Conservation (phyloP, 1,140 invertebrate genomes). For the Phymorhynchus buccinoides region DNA sequence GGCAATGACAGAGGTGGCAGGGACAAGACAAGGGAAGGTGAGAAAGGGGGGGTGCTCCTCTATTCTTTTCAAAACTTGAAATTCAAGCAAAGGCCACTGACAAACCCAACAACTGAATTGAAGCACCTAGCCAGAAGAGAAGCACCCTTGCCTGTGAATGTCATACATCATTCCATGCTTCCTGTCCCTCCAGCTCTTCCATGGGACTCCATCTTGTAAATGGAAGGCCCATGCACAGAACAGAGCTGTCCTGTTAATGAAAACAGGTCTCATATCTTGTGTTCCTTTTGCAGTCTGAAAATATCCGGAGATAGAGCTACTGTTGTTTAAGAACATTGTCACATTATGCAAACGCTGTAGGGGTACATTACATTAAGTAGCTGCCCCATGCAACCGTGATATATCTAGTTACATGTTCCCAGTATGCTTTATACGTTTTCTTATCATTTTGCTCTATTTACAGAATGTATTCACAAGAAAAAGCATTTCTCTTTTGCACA, state of each 20-base stretch:
- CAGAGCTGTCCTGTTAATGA: too few species aligned
- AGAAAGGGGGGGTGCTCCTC: too few species aligned
- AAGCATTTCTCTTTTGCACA: background rate
- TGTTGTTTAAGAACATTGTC: background rate
- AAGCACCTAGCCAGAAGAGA: too few species aligned
- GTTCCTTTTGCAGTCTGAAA: background rate
- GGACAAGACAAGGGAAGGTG: too few species aligned
- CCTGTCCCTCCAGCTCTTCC: background rate
- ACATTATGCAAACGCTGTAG: conserved; percentile 3
- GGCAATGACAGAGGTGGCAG: too few species aligned
- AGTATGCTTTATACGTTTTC: background rate
- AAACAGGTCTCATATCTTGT: too few species aligned
- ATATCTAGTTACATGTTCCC: background rate
- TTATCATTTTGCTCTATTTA: background rate
- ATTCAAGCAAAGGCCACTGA: too few species aligned
- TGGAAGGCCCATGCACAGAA: too few species aligned
- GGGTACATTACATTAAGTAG: conserved; percentile 14
- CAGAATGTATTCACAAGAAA: background rate
- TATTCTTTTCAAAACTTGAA: too few species aligned
- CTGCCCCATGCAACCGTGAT: conserved; percentile 20
- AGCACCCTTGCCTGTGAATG: too few species aligned
- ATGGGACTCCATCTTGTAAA: background rate
- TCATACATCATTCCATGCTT: too few species aligned
- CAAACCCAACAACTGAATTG: too few species aligned
- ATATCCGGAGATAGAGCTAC: background rate